phyloP scores from a whole-genome alignment of 2,797 vertebrate species.

The Leptatherina wallacei region DNA sequence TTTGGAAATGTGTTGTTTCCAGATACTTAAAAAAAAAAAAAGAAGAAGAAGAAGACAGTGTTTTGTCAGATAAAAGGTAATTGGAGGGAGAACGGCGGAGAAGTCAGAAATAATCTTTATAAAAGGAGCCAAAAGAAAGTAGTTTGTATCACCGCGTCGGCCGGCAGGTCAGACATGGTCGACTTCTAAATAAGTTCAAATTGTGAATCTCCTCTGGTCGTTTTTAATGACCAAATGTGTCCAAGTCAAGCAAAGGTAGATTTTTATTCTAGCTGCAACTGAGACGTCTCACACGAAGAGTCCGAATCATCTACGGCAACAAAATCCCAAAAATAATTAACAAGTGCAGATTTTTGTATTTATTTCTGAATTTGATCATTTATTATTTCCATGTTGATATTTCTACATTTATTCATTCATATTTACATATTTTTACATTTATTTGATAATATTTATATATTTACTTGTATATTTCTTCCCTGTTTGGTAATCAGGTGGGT shows the following conservation, averaged over 20 bases:
- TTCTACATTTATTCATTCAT: no score
- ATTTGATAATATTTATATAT: no score
- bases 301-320: no score
- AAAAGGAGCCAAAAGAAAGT: background rate
- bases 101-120: constrained; percentile 14
- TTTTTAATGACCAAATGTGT: background rate
- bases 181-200: background rate
- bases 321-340: no score
- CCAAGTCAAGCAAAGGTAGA: background rate
- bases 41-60: background rate
- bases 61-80: constrained; percentile 12
- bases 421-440: no score
- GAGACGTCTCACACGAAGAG: no score
- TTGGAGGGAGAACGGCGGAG: constrained; percentile 23
- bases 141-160: accelerated
- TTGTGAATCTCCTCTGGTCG: background rate
- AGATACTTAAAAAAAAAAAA: background rate
- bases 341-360: no score
- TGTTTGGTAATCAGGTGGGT: no score
- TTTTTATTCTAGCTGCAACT: background rate
- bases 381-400: no score
- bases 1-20: background rate
- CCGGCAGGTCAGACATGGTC: background rate
- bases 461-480: no score
- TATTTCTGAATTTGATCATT: no score